Percentiles rank a stretch among this genome's conserved stretches.
phyloP scores from a whole-genome alignment of 2,113 vertebrate species.

The Protobothrops mucrosquamatus region DNA sequence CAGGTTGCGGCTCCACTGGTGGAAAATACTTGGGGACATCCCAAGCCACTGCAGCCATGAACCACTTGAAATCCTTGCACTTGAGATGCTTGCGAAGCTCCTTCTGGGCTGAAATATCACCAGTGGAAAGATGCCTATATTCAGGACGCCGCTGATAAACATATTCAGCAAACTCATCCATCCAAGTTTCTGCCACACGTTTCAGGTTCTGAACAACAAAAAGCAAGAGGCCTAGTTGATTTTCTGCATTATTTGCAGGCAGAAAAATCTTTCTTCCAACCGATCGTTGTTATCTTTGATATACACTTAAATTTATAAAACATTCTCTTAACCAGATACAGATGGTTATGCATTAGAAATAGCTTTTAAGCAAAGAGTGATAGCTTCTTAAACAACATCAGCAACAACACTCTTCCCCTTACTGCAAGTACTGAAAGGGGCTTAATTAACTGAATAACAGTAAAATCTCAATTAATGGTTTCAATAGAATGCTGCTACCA shows the following conservation, averaged over 20 bases:
- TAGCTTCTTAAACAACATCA: constrained; percentile 26
- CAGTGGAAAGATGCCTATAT: constrained; percentile 86
- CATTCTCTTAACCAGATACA: neutral
- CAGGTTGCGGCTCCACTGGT: constrained; percentile 83
- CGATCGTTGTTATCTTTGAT: neutral
- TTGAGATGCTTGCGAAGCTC: constrained; percentile 84
- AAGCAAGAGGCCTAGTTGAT: neutral
- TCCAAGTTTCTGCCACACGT: constrained; percentile 88
- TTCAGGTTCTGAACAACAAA: constrained; percentile 79
- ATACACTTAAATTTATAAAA: neutral
- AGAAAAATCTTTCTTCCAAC: neutral
- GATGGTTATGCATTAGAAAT: constrained; percentile 16
- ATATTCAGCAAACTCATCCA: constrained; percentile 89
- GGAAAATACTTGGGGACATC: constrained; percentile 88
- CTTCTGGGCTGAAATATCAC: constrained; percentile 85
- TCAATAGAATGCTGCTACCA: neutral
- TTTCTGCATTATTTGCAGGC: neutral
- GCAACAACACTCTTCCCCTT: neutral
- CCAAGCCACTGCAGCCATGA: constrained; percentile 88
- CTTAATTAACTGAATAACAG: constrained; percentile 33
- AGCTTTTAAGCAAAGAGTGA: neutral
- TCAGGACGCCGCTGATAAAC: constrained; percentile 86
- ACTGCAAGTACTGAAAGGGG: constrained; percentile 12
- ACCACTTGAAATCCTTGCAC: constrained; percentile 92
- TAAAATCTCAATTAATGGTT: neutral